phyloP scores from a whole-genome alignment of 2,797 vertebrate species.

The Alouatta caraya region DNA sequence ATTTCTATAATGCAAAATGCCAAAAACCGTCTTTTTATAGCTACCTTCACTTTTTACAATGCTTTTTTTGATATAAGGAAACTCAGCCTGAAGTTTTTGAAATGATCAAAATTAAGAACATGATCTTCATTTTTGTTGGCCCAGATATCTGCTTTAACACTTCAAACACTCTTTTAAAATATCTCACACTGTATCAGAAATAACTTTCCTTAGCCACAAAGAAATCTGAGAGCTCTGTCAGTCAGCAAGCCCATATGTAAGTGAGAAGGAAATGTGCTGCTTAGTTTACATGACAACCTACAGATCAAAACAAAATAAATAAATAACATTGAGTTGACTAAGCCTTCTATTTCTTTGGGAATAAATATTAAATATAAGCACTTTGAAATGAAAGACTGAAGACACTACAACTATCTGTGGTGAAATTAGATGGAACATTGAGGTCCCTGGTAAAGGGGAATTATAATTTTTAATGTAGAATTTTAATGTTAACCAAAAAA shows the following conservation, averaged over 20 bases:
- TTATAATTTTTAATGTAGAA: constrained; percentile 29
- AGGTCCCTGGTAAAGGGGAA: neutral
- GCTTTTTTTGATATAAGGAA: constrained; percentile 57
- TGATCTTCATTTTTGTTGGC: constrained; percentile 75
- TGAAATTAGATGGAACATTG: constrained; percentile 1
- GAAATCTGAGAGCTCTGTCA: constrained; percentile 76
- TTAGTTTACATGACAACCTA: constrained; percentile 73
- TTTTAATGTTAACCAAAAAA: neutral
- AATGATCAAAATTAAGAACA: constrained; percentile 75
- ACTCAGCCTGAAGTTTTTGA: constrained; percentile 54
- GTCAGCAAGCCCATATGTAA: constrained; percentile 69
- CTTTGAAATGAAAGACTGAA: constrained; percentile 47
- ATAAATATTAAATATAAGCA: constrained; percentile 43
- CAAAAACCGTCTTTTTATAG: constrained; percentile 43
- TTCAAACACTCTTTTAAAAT: constrained; percentile 81
- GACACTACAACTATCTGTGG: neutral
- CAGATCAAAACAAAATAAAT: constrained; percentile 61
- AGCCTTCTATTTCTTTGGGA: constrained; percentile 45
- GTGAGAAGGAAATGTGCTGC: constrained; percentile 75
- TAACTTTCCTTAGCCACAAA: constrained; percentile 76
- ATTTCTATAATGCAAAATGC: neutral
- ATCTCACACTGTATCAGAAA: constrained; percentile 79
- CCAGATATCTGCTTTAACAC: constrained; percentile 76
- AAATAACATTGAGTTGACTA: constrained; percentile 40
- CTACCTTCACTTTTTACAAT: constrained; percentile 25